Conservation (phyloP, 2,888 invertebrate genomes). For the Pandemis cinnamomeana region DNA sequence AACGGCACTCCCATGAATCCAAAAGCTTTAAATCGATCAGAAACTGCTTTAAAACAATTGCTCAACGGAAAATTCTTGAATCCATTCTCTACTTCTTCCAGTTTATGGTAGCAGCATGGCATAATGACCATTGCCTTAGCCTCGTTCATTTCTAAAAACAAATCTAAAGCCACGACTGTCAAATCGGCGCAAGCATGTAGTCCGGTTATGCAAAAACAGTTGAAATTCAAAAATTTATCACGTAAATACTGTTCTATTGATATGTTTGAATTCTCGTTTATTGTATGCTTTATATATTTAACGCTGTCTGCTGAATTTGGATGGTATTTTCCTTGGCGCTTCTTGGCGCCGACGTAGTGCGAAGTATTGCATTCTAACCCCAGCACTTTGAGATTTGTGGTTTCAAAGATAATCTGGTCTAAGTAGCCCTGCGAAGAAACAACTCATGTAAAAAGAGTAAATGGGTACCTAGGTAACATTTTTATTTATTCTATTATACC, state of each 20-base stretch:
- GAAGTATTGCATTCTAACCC: constrained; percentile 87
- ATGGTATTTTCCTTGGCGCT: constrained; percentile 83
- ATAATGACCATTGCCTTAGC: constrained; percentile 86
- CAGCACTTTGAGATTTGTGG: constrained; percentile 85
- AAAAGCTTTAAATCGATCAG: constrained; percentile 59
- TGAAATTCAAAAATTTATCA: constrained; percentile 65
- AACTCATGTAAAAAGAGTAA: not conserved
- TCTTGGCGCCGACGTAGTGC: constrained; percentile 83
- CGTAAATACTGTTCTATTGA: constrained; percentile 71
- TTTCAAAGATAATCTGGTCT: constrained; percentile 86
- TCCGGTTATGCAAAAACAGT: constrained; percentile 80
- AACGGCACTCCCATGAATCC: constrained; percentile 86
- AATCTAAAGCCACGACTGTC: constrained; percentile 86
- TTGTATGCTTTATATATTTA: constrained; percentile 84
- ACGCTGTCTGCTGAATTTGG: constrained; percentile 80
- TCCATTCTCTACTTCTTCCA: constrained; percentile 59
- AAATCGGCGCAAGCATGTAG: constrained; percentile 92
- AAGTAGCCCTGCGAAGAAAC: constrained; percentile 87
- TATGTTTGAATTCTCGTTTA: constrained; percentile 79
- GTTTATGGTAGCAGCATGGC: constrained; percentile 93
- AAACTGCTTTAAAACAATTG: constrained; percentile 68
- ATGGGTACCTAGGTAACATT: not conserved
- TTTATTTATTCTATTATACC: no score
- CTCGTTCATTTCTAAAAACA: constrained; percentile 85
- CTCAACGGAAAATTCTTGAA: constrained; percentile 89